phyloP scores from a whole-genome alignment of 2,113 vertebrate genomes.

The Spheniscus mendiculus region DNA sequence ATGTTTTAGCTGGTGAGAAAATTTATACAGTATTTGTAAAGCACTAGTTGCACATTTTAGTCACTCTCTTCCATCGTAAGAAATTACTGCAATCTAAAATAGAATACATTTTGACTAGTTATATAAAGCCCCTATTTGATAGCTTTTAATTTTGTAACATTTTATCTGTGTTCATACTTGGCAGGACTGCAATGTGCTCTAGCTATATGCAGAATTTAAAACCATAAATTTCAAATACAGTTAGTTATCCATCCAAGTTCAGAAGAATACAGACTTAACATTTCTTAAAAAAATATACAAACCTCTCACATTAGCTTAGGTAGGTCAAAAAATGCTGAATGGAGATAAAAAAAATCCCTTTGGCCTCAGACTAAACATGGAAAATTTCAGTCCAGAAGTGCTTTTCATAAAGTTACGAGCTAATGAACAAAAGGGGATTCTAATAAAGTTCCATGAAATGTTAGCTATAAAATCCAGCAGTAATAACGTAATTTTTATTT shows the following conservation, averaged over 20 bases:
- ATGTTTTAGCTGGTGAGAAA: background rate
- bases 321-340: constrained; percentile 3
- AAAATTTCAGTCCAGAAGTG: background rate
- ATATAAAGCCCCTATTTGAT: background rate
- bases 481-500: background rate
- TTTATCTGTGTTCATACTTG: background rate
- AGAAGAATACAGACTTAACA: background rate
- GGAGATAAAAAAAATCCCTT: background rate
- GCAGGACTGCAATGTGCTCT: background rate
- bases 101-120: background rate
- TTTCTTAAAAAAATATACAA: background rate
- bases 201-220: background rate
- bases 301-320: background rate
- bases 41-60: background rate
- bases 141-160: background rate
- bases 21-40: background rate
- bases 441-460: background rate
- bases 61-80: background rate
- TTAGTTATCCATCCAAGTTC: background rate
- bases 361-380: background rate
- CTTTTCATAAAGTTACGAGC: background rate
- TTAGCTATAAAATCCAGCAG: background rate
- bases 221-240: background rate
- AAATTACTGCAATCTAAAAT: background rate
- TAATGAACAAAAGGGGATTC: background rate